Conservation (phyloP, 2,797 vertebrate genomes). For the Tokudaia tokunoshimensis region DNA sequence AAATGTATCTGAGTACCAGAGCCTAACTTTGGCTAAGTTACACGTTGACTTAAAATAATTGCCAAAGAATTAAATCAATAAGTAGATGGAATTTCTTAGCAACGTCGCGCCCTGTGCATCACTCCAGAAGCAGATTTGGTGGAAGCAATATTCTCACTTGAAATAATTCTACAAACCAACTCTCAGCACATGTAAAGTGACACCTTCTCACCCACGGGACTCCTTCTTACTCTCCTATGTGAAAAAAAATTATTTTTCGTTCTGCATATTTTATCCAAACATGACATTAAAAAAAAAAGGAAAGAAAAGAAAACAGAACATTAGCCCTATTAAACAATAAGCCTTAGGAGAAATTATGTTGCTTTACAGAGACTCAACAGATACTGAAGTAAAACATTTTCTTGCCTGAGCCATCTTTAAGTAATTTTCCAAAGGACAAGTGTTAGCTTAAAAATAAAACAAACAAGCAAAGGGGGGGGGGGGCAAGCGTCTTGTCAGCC, state of each 20-base stretch:
- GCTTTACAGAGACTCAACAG: conserved; percentile 64
- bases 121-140: conserved; percentile 53
- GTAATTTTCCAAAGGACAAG: conserved; percentile 69
- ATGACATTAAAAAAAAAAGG: background rate
- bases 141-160: background rate
- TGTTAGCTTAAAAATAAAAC: conserved; percentile 68
- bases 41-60: conserved; percentile 64
- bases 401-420: conserved; percentile 54
- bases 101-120: conserved; percentile 62
- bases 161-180: conserved; percentile 69
- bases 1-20: conserved; percentile 58
- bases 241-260: conserved; percentile 48
- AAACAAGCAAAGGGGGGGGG: background rate
- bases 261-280: conserved; percentile 48
- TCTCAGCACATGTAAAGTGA: conserved; percentile 52
- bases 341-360: conserved; percentile 55
- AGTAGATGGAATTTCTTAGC: conserved; percentile 51
- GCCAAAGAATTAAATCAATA: conserved; percentile 63
- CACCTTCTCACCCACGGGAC: conserved; percentile 38
- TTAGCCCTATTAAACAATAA: conserved; percentile 38
- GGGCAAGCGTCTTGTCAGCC: background rate
- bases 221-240: conserved; percentile 55
- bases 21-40: conserved; percentile 61
- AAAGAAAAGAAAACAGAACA: background rate
- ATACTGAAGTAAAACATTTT: conserved; percentile 61